Evolutionary conservation across 2,888 invertebrate genomes (phyloP).

Genomic region (Bugulina stolonifera): DNA sequence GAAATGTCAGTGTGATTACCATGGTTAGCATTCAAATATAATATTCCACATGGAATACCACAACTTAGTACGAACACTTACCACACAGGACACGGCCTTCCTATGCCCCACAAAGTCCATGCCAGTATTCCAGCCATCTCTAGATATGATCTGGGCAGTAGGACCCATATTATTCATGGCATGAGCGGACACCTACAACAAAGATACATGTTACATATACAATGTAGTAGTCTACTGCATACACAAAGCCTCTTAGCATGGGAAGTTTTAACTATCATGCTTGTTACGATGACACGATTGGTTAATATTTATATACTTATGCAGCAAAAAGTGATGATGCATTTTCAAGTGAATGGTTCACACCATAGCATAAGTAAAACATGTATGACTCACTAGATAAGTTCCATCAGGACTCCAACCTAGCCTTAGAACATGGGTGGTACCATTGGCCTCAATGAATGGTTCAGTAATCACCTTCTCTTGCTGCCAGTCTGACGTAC

Average conservation of each 20-base stretch:
- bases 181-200: constrained; percentile 68
- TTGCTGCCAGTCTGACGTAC: constrained; percentile 88
- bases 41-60: too few relatives aligned
- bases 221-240: neutral
- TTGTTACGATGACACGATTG: too few relatives aligned
- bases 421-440: constrained; percentile 83
- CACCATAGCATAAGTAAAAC: neutral
- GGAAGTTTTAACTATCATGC: too few relatives aligned
- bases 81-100: constrained; percentile 90
- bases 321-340: too few relatives aligned
- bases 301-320: too few relatives aligned
- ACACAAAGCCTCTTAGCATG: too few relatives aligned
- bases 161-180: constrained; percentile 98
- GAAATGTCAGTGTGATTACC: too few relatives aligned
- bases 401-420: constrained; percentile 98
- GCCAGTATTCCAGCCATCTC: constrained; percentile 78
- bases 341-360: neutral
- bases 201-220: neutral
- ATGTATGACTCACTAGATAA: constrained; percentile 66
- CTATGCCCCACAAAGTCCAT: constrained; percentile 97
- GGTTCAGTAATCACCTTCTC: constrained; percentile 83
- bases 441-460: constrained; percentile 67
- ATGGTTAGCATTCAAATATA: too few relatives aligned
- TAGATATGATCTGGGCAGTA: constrained; percentile 83
- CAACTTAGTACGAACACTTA: too few relatives aligned